phyloP scores from a whole-genome alignment of 1,140 invertebrate species.

The Calycopis cecrops region DNA sequence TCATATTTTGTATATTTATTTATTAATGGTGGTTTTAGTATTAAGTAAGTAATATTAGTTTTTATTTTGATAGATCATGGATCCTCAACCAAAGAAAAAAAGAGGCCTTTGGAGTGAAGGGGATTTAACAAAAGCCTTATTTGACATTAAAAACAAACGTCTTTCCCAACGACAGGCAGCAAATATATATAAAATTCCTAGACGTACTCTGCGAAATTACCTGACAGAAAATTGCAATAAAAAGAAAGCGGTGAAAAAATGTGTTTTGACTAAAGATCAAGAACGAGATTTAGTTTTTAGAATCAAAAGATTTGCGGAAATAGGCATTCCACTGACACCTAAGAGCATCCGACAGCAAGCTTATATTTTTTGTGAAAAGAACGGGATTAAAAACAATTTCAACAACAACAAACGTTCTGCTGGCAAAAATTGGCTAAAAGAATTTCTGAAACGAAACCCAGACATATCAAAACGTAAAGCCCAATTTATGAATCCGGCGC shows the following conservation, averaged over 20 bases:
- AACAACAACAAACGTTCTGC: slow-evolving; percentile 24
- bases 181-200: slow-evolving; percentile 5
- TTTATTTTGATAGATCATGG: too few species aligned
- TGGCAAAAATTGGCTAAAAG: slow-evolving; percentile 30
- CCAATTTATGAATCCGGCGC: slow-evolving; percentile 48
- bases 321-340: slow-evolving; percentile 15
- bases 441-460: slow-evolving; percentile 28
- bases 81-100: too few species aligned
- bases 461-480: slow-evolving; percentile 33
- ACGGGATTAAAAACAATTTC: slow-evolving; percentile 15
- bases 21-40: too few species aligned
- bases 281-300: slow-evolving; percentile 15
- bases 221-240: neutral
- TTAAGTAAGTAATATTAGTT: too few species aligned
- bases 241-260: slow-evolving; percentile 14
- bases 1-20: too few species aligned
- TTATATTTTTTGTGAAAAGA: slow-evolving; percentile 14
- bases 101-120: too few species aligned
- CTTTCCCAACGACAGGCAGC: neutral
- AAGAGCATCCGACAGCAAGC: slow-evolving; percentile 15
- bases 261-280: slow-evolving; percentile 15
- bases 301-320: slow-evolving; percentile 20
- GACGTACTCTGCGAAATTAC: slow-evolving; percentile 3
- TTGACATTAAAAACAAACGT: too few species aligned
- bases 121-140: too few species aligned